These are phyloP conservation scores for Galeruca laticollis DNA, from an alignment of 2,888 invertebrate species.

Conservation along the genomic window DNA sequence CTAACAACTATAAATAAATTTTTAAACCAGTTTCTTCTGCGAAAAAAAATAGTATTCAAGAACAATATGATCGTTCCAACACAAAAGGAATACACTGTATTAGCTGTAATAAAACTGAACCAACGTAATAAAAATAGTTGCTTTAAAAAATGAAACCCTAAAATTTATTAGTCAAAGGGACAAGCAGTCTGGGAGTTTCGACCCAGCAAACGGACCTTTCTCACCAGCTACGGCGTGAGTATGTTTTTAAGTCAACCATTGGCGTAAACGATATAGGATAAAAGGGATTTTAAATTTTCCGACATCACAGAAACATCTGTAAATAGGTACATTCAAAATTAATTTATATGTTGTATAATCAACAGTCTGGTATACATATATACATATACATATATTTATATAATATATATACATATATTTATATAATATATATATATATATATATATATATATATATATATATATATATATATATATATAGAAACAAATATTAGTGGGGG, in stretches of 20 bases:
- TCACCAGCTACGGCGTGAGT: slow-evolving; percentile 54
- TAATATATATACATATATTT: no score
- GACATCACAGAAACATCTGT: neutral
- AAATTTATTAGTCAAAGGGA: slow-evolving; percentile 62
- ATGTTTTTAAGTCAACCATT: slow-evolving; percentile 26
- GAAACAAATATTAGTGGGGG: no score
- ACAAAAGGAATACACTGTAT: slow-evolving; percentile 58
- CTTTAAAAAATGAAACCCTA: slow-evolving; percentile 63
- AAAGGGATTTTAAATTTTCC: neutral
- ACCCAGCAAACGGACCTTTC: slow-evolving; percentile 55
- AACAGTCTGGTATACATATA: no score
- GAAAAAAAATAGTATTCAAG: slow-evolving; percentile 47
- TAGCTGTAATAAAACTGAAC: slow-evolving; percentile 58
- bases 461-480: no score
- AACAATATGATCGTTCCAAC: slow-evolving; percentile 59
- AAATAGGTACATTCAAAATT: neutral
- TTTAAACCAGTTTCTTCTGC: slow-evolving; percentile 48
- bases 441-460: no score
- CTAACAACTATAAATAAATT: slow-evolving; percentile 53
- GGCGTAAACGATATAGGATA: slow-evolving; percentile 10
- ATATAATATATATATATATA: no score
- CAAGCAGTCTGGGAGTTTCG: slow-evolving; percentile 60
- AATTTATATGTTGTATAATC: no score
- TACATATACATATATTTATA: no score
- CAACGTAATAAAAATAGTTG: slow-evolving; percentile 60